phyloP scores from a whole-genome alignment of 2,797 vertebrate species.

The Myotis pilosus region DNA sequence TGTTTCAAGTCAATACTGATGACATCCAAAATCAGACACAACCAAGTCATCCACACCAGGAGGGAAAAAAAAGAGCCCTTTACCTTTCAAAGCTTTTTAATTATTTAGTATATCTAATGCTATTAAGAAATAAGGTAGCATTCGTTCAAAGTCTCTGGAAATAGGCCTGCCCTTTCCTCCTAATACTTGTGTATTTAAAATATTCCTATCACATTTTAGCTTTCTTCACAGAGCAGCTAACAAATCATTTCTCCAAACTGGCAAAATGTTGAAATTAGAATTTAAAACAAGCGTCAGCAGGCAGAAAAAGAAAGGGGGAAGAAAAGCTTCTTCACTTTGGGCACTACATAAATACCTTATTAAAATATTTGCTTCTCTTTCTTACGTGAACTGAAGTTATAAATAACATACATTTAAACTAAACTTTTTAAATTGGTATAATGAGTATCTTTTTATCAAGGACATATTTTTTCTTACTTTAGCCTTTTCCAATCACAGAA shows the following conservation, averaged over 20 bases:
- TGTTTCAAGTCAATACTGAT: constrained; percentile 34
- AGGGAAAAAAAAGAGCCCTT: neutral
- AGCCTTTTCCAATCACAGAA: constrained; percentile 1
- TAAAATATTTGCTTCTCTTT: constrained; percentile 53
- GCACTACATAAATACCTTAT: constrained; percentile 4
- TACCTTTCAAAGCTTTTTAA: constrained; percentile 62
- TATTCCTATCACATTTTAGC: constrained; percentile 19
- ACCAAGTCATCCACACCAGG: neutral
- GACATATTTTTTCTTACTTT: constrained; percentile 31
- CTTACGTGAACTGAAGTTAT: neutral
- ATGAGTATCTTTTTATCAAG: neutral
- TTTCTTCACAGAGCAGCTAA: constrained; percentile 54
- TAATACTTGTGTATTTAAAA: constrained; percentile 51
- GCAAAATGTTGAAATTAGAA: constrained; percentile 42
- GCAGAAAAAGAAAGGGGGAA: neutral
- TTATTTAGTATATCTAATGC: constrained; percentile 58
- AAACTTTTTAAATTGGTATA: constrained; percentile 37
- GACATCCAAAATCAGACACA: constrained; percentile 23
- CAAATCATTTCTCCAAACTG: constrained; percentile 56
- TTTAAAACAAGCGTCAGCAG: constrained; percentile 42
- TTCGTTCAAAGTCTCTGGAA: constrained; percentile 55
- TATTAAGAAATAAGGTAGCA: constrained; percentile 46
- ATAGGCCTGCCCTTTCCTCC: neutral
- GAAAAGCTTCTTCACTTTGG: neutral
- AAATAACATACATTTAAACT: constrained; percentile 27